Base-by-base conservation (phyloP, 2,888 invertebrate genomes). In the Sphaerophoria taeniata region DNA sequence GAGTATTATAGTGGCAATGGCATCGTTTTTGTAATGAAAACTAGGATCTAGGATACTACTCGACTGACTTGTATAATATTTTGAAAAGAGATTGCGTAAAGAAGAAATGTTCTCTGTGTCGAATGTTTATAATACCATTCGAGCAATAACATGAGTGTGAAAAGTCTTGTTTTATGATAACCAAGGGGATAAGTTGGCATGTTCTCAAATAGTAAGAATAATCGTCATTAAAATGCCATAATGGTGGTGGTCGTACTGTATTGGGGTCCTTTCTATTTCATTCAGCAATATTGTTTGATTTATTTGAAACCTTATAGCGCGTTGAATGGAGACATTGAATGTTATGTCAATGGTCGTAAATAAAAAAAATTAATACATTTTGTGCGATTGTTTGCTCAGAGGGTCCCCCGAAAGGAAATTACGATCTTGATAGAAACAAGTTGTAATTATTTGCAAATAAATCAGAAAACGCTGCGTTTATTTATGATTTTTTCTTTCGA, bases 21-120 rank as follows among this genome's bases (percentile, higher is more conserved):
- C 51, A 53, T 53, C 43, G 61, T 61, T 55, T 71, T 43, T 7
- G 67, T 4, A 67, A 53, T 67, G 39, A 51, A 53, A 67, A 51
- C 39, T 39, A 61, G 39, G 14, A 55, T 12, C 24, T 24, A 43
- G 58, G 16, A 39, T 72, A 47, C 65, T 49, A 47, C 34, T 49
- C 65, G 69, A 31, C 39, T 39, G 11, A 43, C 33, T 47, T 31
- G 43, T 43, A 34, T 56, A 51, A 24, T 9, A 24, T 7, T 24
- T 9, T 9, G 31, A 58, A 49, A 73, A 73, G 43, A 61, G 24
- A 67, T 67, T 67, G 67, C 53, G 36, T 53, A 31, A 67, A 53
- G 53, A 36, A 67, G 53, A 53, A 53, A n/a, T 5, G 11, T 67
- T 7, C 4, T 65, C 6, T 39, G 11, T 51, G 31, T 34, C n/a